Evolutionary conservation across 2,888 invertebrate genomes (phyloP).

Genomic region (Halictus ligatus): DNA sequence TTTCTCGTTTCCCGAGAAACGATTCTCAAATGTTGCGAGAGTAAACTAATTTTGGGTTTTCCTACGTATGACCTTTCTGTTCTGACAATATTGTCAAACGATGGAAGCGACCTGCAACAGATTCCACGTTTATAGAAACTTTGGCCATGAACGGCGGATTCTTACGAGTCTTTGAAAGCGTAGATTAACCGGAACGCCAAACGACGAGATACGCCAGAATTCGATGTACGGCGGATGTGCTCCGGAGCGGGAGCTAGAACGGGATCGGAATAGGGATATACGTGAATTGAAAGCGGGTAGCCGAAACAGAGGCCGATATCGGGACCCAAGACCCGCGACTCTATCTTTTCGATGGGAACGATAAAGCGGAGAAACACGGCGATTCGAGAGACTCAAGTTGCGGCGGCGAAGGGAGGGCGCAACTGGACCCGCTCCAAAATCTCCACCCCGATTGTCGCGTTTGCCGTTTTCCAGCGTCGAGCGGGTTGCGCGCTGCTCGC

Average conservation of each 20-base stretch:
- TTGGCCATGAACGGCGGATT: not conserved
- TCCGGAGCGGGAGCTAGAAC: not conserved
- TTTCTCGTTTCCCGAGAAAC: not conserved
- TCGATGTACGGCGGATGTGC: not conserved
- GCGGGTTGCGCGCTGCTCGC: not conserved
- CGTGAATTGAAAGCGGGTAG: not conserved
- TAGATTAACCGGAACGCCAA: not conserved
- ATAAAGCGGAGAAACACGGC: constrained; percentile 71
- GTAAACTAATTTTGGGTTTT: not conserved
- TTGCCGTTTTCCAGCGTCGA: not conserved
- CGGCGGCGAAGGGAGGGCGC: not conserved
- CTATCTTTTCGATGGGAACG: constrained; percentile 73
- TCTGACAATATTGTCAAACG: too few relatives aligned
- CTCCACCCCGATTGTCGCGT: constrained; percentile 19
- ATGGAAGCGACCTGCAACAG: not conserved
- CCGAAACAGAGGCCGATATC: not conserved
- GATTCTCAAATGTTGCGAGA: not conserved
- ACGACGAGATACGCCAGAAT: not conserved
- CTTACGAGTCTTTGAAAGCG: not conserved
- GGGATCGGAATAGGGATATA: not conserved
- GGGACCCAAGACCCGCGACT: constrained; percentile 63
- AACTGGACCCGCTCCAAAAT: constrained; percentile 74
- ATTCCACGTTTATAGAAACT: not conserved
- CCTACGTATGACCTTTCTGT: too few relatives aligned
- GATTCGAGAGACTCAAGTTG: constrained; percentile 27